Base-by-base conservation (phyloP, 64 coral and sea anemone species). In the Porites lutea region DNA sequence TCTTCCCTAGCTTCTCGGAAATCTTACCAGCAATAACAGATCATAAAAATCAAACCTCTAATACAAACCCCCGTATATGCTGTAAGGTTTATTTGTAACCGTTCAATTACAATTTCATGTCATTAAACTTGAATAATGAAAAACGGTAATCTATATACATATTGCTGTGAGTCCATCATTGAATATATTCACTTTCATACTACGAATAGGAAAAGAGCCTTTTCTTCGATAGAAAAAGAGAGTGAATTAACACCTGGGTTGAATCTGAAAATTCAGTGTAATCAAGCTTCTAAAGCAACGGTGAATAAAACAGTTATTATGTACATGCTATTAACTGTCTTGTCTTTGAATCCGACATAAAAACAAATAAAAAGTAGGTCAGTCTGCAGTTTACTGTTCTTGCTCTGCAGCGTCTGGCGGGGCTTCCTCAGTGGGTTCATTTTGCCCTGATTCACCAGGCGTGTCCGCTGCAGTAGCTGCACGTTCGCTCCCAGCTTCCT, bases 391-490 rank as follows among this genome's bases (percentile, higher is more conserved):
- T 84, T 46, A 84, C 27, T 37, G 27, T 19, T n/a, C 19, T 69
- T 84, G 45, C 52, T 84, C 81, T 18, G 13, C 62, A 4, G 48
- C 81, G 13, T 84, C 81, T 18, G 13, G 60, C 2, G 48, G 62
- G 6, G 45, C 63, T 18, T 84, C 81, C 19, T 84, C 78, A 37
- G 55, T 4, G 2, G 66, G 61, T 86, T 66, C 86, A 91, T 91
- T 91, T 46, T 59, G 78, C 23, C 61, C 81, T 84, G 81, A 84
- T 47, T 82, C 79, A 74, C 71, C 81, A 48, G 81, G 72, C 49
- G 81, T 72, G 21, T 51, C 53, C 18, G 27, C 27, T 1, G 65
- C 71, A 82, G 79, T 74, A 6, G 81, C 27, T 72, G 57, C 27
- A 49, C 10, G 46, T 71, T 37, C 79, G 75, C 52, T 83, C n/a